Evolutionary conservation across 53 echinoderm and acorn worm species (phyloP).

Genomic region (Apostichopus leukothele): DNA sequence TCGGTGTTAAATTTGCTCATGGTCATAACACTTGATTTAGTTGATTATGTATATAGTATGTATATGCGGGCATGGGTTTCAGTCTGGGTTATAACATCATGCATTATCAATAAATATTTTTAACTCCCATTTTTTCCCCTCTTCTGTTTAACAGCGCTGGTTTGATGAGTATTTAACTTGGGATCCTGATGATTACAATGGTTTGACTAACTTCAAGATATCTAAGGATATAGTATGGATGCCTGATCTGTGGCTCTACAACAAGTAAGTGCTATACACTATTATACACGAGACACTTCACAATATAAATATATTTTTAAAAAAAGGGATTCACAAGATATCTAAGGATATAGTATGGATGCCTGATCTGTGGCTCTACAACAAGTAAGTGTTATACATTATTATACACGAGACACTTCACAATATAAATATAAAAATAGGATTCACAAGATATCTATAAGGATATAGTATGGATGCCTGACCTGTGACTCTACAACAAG

Average conservation of each 20-base stretch:
- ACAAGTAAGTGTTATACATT: constrained; percentile 71
- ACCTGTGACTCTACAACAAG: constrained; percentile 96
- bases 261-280: constrained; percentile 72
- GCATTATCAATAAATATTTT: too few species aligned
- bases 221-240: constrained; percentile 85
- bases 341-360: constrained; percentile 84
- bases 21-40: too few species aligned
- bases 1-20: too few species aligned
- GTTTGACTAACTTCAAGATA: constrained; percentile 83
- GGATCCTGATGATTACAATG: constrained; percentile 75
- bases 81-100: too few species aligned
- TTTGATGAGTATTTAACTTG: constrained; percentile 80
- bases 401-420: too few species aligned
- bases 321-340: constrained; percentile 48
- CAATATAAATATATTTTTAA: too few species aligned
- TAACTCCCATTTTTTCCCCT: too few species aligned
- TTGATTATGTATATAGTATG: too few species aligned
- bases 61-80: too few species aligned
- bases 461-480: constrained; percentile 91
- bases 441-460: constrained; percentile 61
- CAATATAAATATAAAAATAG: too few species aligned
- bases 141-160: constrained; percentile 71
- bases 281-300: too few species aligned
- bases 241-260: constrained; percentile 96
- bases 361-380: constrained; percentile 95